A percentile compares a stretch with the other conserved stretches of the same genome.
phyloP scores from a whole-genome alignment of 2,888 invertebrate genomes.

The Nemoura dubitans region DNA sequence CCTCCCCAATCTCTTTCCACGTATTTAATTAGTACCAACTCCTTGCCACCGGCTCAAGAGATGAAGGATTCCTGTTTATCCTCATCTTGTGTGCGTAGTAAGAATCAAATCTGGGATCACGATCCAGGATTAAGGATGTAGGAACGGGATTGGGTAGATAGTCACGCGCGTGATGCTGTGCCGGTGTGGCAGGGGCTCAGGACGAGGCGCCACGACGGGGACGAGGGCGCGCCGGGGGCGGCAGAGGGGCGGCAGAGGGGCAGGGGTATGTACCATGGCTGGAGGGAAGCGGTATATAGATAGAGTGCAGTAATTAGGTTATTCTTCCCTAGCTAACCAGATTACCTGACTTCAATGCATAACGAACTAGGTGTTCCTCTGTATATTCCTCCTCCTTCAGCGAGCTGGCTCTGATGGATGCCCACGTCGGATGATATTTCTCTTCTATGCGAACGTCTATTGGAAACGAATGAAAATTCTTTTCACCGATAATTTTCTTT shows the following conservation, averaged over 20 bases:
- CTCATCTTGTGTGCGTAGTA: neutral
- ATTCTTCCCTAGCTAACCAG: slow-evolving; percentile 22
- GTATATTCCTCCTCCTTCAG: neutral
- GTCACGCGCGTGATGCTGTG: neutral
- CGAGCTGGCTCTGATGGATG: neutral
- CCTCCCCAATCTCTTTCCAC: slow-evolving; percentile 4
- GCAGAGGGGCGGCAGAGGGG: neutral
- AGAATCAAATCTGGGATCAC: slow-evolving; percentile 12
- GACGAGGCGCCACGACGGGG: too few species aligned
- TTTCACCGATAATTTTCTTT: neutral
- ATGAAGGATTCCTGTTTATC: slow-evolving; percentile 7
- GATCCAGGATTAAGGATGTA: slow-evolving; percentile 7
- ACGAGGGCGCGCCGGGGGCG: too few species aligned
- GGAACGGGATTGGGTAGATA: neutral
- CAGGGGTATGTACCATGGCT: neutral
- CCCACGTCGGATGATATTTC: neutral
- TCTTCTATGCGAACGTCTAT: too few species aligned
- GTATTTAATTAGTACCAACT: neutral
- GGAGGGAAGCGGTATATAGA: neutral
- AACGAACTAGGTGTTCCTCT: neutral
- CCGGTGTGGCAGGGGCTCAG: neutral
- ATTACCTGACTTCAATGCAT: slow-evolving; percentile 14
- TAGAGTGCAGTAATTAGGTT: slow-evolving; percentile 9
- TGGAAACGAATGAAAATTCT: neutral
- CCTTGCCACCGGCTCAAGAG: neutral